phyloP scores from a whole-genome alignment of 2,888 invertebrate genomes.

The Oscheius myriophilus region DNA sequence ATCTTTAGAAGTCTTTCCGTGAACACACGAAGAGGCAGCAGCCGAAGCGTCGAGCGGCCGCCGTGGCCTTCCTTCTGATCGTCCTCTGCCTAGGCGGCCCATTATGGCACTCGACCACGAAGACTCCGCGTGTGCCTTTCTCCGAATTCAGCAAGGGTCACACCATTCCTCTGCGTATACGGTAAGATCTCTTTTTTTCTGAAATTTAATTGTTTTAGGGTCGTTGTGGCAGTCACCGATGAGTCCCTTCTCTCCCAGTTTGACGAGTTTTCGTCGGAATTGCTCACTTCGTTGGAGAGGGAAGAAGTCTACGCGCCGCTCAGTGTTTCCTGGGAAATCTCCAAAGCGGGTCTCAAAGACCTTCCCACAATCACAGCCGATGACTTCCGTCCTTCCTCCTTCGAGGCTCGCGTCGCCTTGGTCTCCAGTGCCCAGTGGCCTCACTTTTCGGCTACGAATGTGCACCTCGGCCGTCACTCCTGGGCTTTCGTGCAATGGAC shows the following conservation, averaged over 20 bases:
- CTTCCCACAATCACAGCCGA: conserved; percentile 1
- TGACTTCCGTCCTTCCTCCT: neutral
- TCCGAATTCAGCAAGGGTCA: conserved; percentile 32
- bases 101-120: conserved; percentile 61
- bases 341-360: conserved; percentile 17
- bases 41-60: conserved; percentile 28
- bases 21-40: conserved; percentile 7
- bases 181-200: neutral
- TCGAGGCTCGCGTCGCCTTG: conserved; percentile 31
- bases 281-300: conserved; percentile 8
- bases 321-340: conserved; percentile 15
- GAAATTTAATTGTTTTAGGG: neutral
- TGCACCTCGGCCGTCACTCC: neutral
- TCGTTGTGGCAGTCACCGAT: conserved; percentile 14
- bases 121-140: conserved; percentile 37
- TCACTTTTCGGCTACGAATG: conserved; percentile 49
- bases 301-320: conserved; percentile 25
- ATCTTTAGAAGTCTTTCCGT: conserved; percentile 21
- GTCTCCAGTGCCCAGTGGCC: conserved; percentile 46
- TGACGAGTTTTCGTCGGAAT: neutral
- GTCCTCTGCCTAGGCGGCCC: conserved; percentile 54
- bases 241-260: conserved; percentile 7
- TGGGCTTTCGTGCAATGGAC: conserved; percentile 29
- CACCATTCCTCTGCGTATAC: conserved; percentile 23
- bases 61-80: conserved; percentile 46